Conservation (phyloP, 2,888 invertebrate genomes). For the Agriopis aurantiaria region DNA sequence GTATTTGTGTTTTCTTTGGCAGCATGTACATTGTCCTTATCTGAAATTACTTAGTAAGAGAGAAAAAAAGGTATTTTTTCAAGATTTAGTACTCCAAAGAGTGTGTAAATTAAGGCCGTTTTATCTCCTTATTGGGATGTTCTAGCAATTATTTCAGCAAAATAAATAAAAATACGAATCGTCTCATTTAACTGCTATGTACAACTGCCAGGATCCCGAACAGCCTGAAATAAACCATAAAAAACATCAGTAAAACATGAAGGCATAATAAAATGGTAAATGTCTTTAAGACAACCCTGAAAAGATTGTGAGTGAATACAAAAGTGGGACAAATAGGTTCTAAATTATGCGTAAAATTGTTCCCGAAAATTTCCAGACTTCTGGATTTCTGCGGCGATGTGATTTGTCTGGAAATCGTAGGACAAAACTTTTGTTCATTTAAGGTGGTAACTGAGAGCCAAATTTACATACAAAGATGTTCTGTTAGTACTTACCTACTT, state of each 20-base stretch:
- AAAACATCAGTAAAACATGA: conserved; percentile 17
- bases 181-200: background rate
- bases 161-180: background rate
- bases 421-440: background rate
- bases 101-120: no score
- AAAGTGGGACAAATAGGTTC: conserved; percentile 15
- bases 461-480: background rate
- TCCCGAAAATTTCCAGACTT: conserved; percentile 3
- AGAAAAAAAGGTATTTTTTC: no score
- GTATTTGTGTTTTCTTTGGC: no score
- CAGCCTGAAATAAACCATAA: conserved; percentile 11
- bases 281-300: conserved; percentile 8
- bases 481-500: background rate
- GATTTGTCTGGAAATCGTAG: conserved; percentile 1
- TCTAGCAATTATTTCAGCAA: background rate
- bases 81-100: no score
- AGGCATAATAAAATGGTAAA: conserved; percentile 11
- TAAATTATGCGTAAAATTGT: conserved; percentile 19
- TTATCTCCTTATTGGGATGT: no score
- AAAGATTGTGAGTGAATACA: conserved; percentile 13
- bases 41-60: no score
- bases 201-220: background rate
- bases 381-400: background rate
- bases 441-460: background rate
- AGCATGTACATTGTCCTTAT: no score